phyloP scores from a whole-genome alignment of 2,888 invertebrate genomes.

The Eristalis tenax region DNA sequence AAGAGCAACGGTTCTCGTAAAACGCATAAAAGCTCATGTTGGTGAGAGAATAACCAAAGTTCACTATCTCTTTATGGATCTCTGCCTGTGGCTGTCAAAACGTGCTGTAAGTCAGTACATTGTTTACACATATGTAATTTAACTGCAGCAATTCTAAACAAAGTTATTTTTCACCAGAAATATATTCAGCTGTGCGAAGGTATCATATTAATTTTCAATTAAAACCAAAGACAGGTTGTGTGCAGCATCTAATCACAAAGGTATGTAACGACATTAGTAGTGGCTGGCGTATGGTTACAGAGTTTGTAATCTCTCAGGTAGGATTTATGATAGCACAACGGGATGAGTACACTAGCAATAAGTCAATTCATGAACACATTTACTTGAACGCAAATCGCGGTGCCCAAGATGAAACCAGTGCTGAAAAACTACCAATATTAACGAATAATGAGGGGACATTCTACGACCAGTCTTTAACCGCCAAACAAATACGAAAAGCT shows the following conservation, averaged over 20 bases:
- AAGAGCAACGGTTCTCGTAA: not conserved
- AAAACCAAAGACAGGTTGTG: not conserved
- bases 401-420: not conserved
- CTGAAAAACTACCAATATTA: not conserved
- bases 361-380: slow-evolving; percentile 1
- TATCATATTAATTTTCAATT: not conserved
- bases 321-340: slow-evolving; percentile 36
- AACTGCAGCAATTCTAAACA: slow-evolving; percentile 4
- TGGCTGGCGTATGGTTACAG: not conserved
- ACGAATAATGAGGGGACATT: not conserved
- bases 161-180: not conserved
- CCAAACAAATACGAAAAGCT: slow-evolving; percentile 45
- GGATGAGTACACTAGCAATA: slow-evolving; percentile 35
- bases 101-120: slow-evolving; percentile 32
- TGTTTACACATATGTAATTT: slow-evolving; percentile 45
- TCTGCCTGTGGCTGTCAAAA: slow-evolving; percentile 41
- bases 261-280: not conserved
- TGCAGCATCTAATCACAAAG: not conserved
- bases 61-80: not conserved
- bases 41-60: not conserved
- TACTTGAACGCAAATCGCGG: slow-evolving; percentile 11
- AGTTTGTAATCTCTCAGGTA: slow-evolving; percentile 19
- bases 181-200: not conserved
- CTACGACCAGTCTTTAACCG: slow-evolving; percentile 12
- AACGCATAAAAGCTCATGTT: not conserved